Evolutionary conservation across 2,888 invertebrate species (phyloP).

Genomic region (Hypomecis punctinalis): DNA sequence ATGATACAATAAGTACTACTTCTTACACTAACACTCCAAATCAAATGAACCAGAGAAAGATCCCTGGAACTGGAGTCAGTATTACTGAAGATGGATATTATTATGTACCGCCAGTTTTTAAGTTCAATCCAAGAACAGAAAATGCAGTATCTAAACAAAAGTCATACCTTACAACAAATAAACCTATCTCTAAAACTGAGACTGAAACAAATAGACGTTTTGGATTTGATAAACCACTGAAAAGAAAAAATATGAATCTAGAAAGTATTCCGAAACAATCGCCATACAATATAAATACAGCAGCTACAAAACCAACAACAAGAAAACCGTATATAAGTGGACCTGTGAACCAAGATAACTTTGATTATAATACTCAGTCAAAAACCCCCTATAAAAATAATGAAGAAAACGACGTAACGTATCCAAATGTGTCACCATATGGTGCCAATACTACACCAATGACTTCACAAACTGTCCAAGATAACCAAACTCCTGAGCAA

Average conservation of each 20-base stretch:
- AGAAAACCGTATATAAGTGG: slow-evolving; percentile 15
- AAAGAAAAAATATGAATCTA: neutral
- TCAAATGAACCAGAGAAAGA: neutral
- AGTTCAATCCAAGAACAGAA: slow-evolving; percentile 8
- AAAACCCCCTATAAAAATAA: neutral
- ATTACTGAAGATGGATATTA: slow-evolving; percentile 18
- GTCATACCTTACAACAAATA: neutral
- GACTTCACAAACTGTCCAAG: slow-evolving; percentile 30
- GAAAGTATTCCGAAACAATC: neutral
- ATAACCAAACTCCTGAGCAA: neutral
- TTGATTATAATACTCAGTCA: neutral
- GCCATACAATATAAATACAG: slow-evolving; percentile 12
- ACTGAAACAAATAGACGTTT: neutral
- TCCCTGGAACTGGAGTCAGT: neutral
- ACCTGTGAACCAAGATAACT: slow-evolving; percentile 4
- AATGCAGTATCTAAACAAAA: neutral
- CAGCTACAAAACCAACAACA: slow-evolving; percentile 4
- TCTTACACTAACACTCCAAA: neutral
- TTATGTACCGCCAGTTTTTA: slow-evolving; percentile 24
- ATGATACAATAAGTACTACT: neutral
- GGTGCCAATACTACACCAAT: slow-evolving; percentile 44
- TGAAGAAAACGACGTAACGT: neutral
- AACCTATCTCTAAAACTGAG: neutral
- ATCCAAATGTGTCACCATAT: neutral
- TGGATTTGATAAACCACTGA: neutral